phyloP scores from a whole-genome alignment of 1,140 invertebrate species.

The Ridgeia piscesae region DNA sequence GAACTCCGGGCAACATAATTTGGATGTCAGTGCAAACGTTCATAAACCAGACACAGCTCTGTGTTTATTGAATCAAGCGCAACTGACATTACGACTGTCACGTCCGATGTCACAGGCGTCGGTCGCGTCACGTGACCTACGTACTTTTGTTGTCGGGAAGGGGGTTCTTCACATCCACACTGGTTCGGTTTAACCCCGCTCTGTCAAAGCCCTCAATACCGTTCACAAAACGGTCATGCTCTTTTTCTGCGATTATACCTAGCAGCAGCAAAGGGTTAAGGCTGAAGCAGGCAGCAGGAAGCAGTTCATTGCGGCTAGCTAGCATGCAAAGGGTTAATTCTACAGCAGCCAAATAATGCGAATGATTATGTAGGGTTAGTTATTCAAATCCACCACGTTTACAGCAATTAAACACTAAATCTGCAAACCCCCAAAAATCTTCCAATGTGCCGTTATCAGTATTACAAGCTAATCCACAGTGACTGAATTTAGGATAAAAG shows the following conservation, averaged over 20 bases:
- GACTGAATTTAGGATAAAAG: background rate
- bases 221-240: slow-evolving; percentile 21
- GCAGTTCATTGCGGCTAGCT: background rate
- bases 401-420: background rate
- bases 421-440: background rate
- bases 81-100: background rate
- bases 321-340: background rate
- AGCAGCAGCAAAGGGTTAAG: background rate
- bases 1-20: too few species aligned
- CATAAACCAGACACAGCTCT: background rate
- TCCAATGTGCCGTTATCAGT: background rate
- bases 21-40: background rate
- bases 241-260: slow-evolving; percentile 16
- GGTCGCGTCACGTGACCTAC: slow-evolving; percentile 20
- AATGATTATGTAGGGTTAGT: background rate
- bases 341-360: background rate
- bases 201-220: slow-evolving; percentile 40
- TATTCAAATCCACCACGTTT: background rate
- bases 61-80: background rate
- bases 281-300: background rate
- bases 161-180: slow-evolving; percentile 49
- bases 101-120: background rate
- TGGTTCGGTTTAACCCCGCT: slow-evolving; percentile 42
- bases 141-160: slow-evolving; percentile 41
- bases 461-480: background rate